Evolutionary conservation across 2,797 vertebrate species (phyloP).

Genomic region (Argya squamiceps): DNA sequence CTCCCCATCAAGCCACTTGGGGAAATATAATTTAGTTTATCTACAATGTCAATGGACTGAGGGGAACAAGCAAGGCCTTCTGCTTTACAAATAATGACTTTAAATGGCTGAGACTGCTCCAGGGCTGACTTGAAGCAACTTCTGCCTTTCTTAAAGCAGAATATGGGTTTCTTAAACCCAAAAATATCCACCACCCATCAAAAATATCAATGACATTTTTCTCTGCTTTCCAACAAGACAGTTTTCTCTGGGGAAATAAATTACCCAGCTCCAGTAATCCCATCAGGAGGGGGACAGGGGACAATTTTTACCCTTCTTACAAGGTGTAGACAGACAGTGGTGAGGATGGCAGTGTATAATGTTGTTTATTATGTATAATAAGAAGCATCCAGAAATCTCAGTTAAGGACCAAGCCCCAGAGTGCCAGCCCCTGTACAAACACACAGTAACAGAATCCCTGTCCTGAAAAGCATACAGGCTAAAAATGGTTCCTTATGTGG

Average conservation of each 20-base stretch:
- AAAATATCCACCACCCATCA: background rate
- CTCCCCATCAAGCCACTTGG: background rate
- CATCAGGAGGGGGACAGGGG: background rate
- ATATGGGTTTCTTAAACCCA: too few species aligned
- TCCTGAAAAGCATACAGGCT: background rate
- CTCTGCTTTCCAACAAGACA: background rate
- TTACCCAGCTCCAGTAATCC: background rate
- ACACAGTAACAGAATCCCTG: background rate
- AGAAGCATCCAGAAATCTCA: constrained; percentile 32
- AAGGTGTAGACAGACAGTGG: background rate
- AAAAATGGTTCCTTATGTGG: background rate
- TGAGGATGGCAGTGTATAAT: background rate
- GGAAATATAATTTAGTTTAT: background rate
- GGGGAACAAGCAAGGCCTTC: background rate
- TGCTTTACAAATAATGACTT: background rate
- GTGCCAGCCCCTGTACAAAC: constrained; percentile 4
- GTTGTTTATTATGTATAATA: constrained; percentile 44
- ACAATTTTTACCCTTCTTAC: background rate
- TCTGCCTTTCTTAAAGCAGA: background rate
- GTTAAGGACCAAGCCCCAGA: background rate
- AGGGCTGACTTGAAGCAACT: background rate
- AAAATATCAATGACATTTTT: background rate
- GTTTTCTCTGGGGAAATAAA: background rate
- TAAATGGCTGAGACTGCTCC: background rate
- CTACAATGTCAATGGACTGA: background rate